Evolutionary conservation across 2,888 invertebrate genomes (phyloP), one percentile per base, ranked within the genome.

Genomic region (Tetheella fluctuosa): DNA sequence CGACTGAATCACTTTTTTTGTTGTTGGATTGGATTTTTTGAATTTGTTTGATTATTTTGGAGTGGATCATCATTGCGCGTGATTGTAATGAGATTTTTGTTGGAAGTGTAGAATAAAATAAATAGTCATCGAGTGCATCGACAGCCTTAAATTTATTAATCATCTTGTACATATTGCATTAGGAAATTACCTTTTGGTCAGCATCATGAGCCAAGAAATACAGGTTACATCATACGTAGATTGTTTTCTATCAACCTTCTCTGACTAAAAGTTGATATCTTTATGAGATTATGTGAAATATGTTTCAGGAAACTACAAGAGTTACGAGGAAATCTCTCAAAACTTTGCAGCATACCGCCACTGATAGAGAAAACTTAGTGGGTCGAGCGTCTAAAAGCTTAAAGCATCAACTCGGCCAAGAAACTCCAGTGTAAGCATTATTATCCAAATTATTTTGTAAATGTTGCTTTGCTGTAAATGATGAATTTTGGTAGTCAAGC

Each of bases 361-460:
- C 93, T 56, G 96, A 96, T 77, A 96, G 96, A 81, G 97, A 97
- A 90, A 97, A 97, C 86, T 91, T 97, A 69, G 95, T 94, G 73
- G 96, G 96, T 73, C 95, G 96, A 76, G 88, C 93, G 54, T 79
- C 89, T 64, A 89, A 92, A 83, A 85, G 74, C 81, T 80, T 90
- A 56, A 95, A 94, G 73, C 91, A 92, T 77, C 90, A 89, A 72
- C 83, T 94, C 48, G 82, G 69, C 56, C 93, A 93, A 80, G 94
- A 94, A 67, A 82, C 93, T 39, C 85, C 91, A 66, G 86, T 89
- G 91, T 94, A 86, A 89, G 93, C 80, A 8, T 30, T 10, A 25
- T 53, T 12, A 7, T n/a, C n/a, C 7, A n/a, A 39, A 10, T 5
- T 23, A 52, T 52, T 20, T n/a, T 48, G 4, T 48, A 48, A 20